Conservation (phyloP, 2,113 vertebrate genomes). For the Polypterus bichir region DNA sequence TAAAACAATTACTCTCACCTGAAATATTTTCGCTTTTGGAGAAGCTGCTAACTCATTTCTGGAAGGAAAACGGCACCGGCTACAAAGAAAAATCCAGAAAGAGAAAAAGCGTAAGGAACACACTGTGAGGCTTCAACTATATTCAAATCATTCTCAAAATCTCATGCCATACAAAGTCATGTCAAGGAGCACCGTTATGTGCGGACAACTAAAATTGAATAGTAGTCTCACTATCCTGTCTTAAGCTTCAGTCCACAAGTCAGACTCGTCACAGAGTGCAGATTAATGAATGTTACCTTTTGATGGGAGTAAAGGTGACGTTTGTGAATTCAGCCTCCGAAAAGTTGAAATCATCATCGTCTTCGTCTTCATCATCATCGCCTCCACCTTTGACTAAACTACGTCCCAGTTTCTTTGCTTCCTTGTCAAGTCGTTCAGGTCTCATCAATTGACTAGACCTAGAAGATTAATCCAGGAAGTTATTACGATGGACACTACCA, state of each 20-base stretch:
- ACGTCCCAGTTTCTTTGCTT: slow-evolving; percentile 49
- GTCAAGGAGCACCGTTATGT: too few relatives aligned
- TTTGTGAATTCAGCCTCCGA: slow-evolving; percentile 56
- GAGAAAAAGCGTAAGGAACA: background rate
- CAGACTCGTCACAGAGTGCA: background rate
- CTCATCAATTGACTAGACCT: slow-evolving; percentile 22
- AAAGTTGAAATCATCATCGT: slow-evolving; percentile 58
- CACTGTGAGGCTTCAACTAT: background rate
- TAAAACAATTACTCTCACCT: slow-evolving; percentile 45
- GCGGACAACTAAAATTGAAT: too few relatives aligned
- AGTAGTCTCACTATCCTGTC: too few relatives aligned
- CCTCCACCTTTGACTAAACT: slow-evolving; percentile 54
- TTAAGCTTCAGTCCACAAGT: background rate
- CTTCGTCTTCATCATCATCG: slow-evolving; percentile 53
- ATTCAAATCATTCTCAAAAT: too few relatives aligned
- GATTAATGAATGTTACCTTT: slow-evolving; percentile 47
- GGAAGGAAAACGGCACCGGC: slow-evolving; percentile 51
- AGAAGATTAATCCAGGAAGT: background rate
- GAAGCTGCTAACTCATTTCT: slow-evolving; percentile 35
- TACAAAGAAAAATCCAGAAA: slow-evolving; percentile 24
- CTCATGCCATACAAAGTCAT: too few relatives aligned
- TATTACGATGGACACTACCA: background rate
- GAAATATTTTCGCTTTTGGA: slow-evolving; percentile 60
- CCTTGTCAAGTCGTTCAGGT: slow-evolving; percentile 44
- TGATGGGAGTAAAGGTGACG: slow-evolving; percentile 62